Evolutionary conservation across 2,113 vertebrate species (phyloP).

Genomic region (Scomber scombrus): DNA sequence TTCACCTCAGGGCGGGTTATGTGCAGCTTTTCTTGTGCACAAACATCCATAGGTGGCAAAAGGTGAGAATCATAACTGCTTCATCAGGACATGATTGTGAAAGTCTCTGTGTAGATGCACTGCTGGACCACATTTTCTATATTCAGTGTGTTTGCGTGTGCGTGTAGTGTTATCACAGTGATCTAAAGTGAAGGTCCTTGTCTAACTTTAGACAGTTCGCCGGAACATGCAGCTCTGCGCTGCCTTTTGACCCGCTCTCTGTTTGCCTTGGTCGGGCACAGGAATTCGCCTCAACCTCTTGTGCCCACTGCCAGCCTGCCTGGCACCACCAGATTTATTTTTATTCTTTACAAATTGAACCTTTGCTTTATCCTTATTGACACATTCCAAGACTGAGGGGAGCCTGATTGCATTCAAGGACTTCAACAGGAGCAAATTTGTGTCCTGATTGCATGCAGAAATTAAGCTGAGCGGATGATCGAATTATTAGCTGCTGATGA

Average conservation of each 20-base stretch:
- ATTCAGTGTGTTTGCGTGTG: slow-evolving; percentile 48
- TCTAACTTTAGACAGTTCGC: slow-evolving; percentile 78
- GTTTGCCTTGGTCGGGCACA: slow-evolving; percentile 83
- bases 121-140: slow-evolving; percentile 43
- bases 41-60: slow-evolving; percentile 36
- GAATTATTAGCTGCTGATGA: background rate
- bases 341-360: slow-evolving; percentile 80
- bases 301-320: slow-evolving; percentile 79
- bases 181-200: slow-evolving; percentile 70
- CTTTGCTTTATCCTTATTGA: slow-evolving; percentile 78
- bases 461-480: background rate
- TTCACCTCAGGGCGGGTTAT: slow-evolving; percentile 32
- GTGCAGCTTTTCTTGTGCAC: slow-evolving; percentile 13
- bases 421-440: slow-evolving; percentile 45
- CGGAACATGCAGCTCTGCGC: slow-evolving; percentile 61
- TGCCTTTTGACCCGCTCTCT: slow-evolving; percentile 83
- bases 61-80: slow-evolving; percentile 20
- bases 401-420: slow-evolving; percentile 69
- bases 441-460: slow-evolving; percentile 38
- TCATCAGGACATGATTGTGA: slow-evolving; percentile 48
- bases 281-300: slow-evolving; percentile 77
- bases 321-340: slow-evolving; percentile 84
- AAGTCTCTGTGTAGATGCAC: slow-evolving; percentile 47
- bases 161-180: slow-evolving; percentile 71
- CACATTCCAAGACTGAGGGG: slow-evolving; percentile 77